Percentiles rank a stretch among this genome's conserved stretches.
phyloP scores from a whole-genome alignment of 2,888 invertebrate species.

The Ophion costatus region DNA sequence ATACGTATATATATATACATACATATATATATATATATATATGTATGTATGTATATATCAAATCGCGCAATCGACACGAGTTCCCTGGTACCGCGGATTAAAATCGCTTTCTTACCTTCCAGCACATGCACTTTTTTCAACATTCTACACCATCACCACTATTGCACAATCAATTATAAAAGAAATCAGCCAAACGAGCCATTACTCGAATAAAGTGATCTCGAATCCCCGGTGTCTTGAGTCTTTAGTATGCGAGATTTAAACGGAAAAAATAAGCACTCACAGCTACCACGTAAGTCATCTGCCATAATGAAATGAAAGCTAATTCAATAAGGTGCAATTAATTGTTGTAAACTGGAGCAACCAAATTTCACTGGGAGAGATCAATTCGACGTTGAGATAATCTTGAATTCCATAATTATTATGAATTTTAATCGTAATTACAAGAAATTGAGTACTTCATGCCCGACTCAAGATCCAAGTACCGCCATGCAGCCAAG shows the following conservation, averaged over 20 bases:
- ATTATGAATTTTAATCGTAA: not conserved
- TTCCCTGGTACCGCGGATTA: constrained; percentile 18
- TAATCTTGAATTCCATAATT: not conserved
- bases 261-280: not conserved
- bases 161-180: constrained; percentile 9
- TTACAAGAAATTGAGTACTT: not conserved
- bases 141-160: constrained; percentile 34
- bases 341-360: not conserved
- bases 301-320: not conserved
- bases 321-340: not conserved
- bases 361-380: too few relatives aligned
- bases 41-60: not conserved
- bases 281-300: not conserved
- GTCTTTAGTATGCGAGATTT: not conserved
- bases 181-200: constrained; percentile 20
- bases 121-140: constrained; percentile 35
- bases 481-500: too few relatives aligned
- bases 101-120: constrained; percentile 36
- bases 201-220: constrained; percentile 31
- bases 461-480: too few relatives aligned
- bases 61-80: constrained; percentile 29
- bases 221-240: not conserved
- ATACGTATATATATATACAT: not conserved
- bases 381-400: too few relatives aligned
- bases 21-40: not conserved